These are phyloP conservation scores for Phania funesta DNA, from an alignment of 2,888 invertebrate genomes.

Conservation along the genomic window DNA sequence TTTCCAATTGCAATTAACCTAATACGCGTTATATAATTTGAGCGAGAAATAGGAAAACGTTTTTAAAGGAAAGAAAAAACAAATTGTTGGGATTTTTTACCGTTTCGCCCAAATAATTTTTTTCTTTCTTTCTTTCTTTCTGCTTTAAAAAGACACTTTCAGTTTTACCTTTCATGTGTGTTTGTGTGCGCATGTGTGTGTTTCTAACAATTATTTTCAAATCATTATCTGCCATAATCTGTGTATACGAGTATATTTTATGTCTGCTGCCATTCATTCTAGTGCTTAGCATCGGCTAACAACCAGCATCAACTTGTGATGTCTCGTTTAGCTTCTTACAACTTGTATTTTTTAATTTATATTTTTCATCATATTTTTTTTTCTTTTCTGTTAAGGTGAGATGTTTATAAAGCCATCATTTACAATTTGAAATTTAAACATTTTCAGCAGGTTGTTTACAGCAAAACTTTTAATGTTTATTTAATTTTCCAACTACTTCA, in stretches of 20 bases:
- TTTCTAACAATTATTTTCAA: not conserved
- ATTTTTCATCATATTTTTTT: not conserved
- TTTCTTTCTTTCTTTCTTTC: slow-evolving; percentile 1
- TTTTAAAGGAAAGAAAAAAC: not conserved
- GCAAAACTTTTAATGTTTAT: slow-evolving; percentile 55
- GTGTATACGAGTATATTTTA: not conserved
- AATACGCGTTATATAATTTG: not conserved
- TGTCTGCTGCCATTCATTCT: not conserved
- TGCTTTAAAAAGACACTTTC: slow-evolving; percentile 13
- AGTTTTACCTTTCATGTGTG: not conserved
- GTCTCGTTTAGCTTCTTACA: not conserved
- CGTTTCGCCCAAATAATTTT: not conserved
- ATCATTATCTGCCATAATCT: slow-evolving; percentile 17
- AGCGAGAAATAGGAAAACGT: not conserved
- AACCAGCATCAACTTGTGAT: not conserved
- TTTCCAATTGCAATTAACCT: slow-evolving; percentile 2
- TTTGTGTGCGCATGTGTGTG: not conserved
- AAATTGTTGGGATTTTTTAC: not conserved
- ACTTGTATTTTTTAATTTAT: not conserved
- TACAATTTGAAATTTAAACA: slow-evolving; percentile 8
- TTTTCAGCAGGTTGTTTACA: slow-evolving; percentile 37
- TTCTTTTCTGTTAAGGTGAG: not conserved
- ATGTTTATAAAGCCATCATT: slow-evolving; percentile 27
- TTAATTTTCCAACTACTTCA: slow-evolving; percentile 57
- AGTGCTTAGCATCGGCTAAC: not conserved